Evolutionary conservation across 2,888 invertebrate species (phyloP).

Genomic region (Agonopterix heracliana): DNA sequence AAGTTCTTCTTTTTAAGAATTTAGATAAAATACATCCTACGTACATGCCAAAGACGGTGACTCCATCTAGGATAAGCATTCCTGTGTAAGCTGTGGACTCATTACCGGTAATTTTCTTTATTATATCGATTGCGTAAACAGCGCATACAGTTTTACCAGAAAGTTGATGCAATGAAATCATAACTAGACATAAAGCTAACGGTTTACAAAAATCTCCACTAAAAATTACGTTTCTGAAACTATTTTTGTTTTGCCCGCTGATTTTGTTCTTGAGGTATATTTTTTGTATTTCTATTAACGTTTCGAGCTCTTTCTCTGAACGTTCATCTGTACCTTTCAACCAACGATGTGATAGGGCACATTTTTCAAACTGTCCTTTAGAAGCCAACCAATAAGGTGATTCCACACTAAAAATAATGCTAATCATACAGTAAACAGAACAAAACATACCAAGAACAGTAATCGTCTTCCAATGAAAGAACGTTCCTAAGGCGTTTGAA

Average conservation of each 20-base stretch:
- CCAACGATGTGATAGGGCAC: background rate
- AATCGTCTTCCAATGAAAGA: constrained; percentile 17
- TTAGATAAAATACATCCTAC: constrained; percentile 12
- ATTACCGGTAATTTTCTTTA: constrained; percentile 15
- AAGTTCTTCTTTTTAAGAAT: constrained; percentile 10
- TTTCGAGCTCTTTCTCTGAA: constrained; percentile 15
- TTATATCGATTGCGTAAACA: constrained; percentile 18
- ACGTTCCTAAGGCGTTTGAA: constrained; percentile 20
- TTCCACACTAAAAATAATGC: constrained; percentile 1
- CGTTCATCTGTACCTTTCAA: background rate
- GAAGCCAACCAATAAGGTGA: constrained; percentile 19
- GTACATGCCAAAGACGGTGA: constrained; percentile 15
- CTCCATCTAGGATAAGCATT: constrained; percentile 20
- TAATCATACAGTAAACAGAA: background rate
- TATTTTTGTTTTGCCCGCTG: background rate
- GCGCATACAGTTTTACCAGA: constrained; percentile 17
- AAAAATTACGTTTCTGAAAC: background rate
- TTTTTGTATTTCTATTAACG: background rate
- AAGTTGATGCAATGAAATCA: background rate
- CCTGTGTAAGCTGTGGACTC: constrained; percentile 16
- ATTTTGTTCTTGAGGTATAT: background rate
- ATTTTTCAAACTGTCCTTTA: constrained; percentile 15
- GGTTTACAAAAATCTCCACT: constrained; percentile 1
- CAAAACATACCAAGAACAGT: constrained; percentile 9
- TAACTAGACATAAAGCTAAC: too few relatives aligned